Evolutionary conservation across 1,140 invertebrate species (phyloP), one percentile per base, ranked within the genome.

Genomic region (Marisa cornuarietis): DNA sequence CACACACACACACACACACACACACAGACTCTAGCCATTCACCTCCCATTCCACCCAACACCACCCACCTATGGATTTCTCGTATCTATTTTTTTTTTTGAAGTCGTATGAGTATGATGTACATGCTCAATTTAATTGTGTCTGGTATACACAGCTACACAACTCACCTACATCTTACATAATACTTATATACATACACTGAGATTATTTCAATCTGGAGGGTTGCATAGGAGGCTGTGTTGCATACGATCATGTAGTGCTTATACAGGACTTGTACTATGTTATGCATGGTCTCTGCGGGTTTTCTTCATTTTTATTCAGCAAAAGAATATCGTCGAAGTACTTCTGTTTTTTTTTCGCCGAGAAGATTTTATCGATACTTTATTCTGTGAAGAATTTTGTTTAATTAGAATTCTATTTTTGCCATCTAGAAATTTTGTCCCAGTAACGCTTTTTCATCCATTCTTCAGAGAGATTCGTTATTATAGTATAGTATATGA

Each of bases 1-100:
- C 71, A 51, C 71, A 54, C 71, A 72, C 71, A 72, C 71, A 72
- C 71, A 49, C 71, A 51, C 31, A 72, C 71, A 49, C 71, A 72
- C 71, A 16, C 71, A 72, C 71, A 51, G 42, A 54, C 52, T 6
- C 10, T 5, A 73, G n/a, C 52, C 71, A 54, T 49, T n/a, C 51
- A 73, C 71, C n/a, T 24, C 51, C 71, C 52, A 42, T 20, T n/a
- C 52, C 71, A 73, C 14, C 52, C 49, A 54, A 18, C 52, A 0
- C 52, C 49, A 6, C n/a, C n/a, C 0, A 73, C 49, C 22, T 3
- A 73, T 10, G 24, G 5, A 73, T n/a, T 24, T n/a, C 5, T 22
- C 11, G 24, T 42, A 3, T 42, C 31, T 42, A 42, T 42, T 42
- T 42, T 42, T 42, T 42, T 42, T 42, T 42, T 42, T 42, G 3